These are phyloP conservation scores for Alligator sinensis DNA, from an alignment of 2,113 vertebrate species.

Conservation along the genomic window DNA sequence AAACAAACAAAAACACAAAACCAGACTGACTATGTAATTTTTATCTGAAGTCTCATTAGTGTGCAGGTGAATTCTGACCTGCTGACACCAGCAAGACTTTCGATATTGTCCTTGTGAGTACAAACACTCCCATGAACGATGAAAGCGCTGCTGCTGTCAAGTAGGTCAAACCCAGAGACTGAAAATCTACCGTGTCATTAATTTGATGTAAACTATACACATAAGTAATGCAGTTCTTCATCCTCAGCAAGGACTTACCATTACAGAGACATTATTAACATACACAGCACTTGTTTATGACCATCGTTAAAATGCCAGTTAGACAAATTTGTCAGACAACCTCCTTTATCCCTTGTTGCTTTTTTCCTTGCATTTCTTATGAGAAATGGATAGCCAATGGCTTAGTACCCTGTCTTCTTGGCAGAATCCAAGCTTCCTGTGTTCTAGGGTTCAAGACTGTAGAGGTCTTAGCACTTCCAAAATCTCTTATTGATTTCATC, in stretches of 20 bases:
- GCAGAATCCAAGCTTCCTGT: not conserved
- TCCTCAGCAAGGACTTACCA: not conserved
- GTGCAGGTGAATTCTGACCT: not conserved
- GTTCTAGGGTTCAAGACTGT: not conserved
- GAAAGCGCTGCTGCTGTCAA: not conserved
- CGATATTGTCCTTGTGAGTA: not conserved
- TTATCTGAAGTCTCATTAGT: not conserved
- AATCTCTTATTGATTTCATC: not conserved
- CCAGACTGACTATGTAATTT: not conserved
- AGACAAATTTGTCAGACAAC: not conserved
- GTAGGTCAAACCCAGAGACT: not conserved
- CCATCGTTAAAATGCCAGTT: constrained; percentile 30
- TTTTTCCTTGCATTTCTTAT: not conserved
- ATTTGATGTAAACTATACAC: not conserved
- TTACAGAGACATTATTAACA: not conserved
- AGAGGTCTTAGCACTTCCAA: not conserved
- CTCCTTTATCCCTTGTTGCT: not conserved
- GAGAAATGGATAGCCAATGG: not conserved
- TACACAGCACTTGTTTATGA: not conserved
- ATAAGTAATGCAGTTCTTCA: constrained; percentile 8
- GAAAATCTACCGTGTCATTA: not conserved
- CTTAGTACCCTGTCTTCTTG: not conserved
- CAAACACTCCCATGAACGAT: not conserved
- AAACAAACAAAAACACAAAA: not conserved
- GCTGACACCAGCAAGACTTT: not conserved